Percentiles rank a stretch among this genome's conserved stretches.
Evolutionary conservation across 2,797 vertebrate species (phyloP).

Genomic region (Cossypha heuglini): DNA sequence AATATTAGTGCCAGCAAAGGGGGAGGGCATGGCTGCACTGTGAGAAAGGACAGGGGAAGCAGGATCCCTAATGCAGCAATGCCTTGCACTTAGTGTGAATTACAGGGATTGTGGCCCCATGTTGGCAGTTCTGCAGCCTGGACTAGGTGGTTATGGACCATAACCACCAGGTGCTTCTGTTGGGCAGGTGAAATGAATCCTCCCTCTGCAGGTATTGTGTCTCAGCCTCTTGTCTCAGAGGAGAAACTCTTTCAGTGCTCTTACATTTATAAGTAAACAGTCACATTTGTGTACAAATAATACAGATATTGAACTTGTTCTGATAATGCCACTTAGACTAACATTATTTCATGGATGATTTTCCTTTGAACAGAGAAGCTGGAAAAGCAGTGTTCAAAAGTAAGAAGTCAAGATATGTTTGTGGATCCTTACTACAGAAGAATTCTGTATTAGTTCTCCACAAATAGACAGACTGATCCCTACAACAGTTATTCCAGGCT

Average conservation of each 20-base stretch:
- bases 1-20: neutral
- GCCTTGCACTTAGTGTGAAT: neutral
- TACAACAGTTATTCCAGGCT: neutral
- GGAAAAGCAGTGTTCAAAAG: neutral
- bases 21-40: neutral
- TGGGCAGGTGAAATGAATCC: neutral
- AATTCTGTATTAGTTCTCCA: neutral
- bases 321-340: neutral
- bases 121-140: neutral
- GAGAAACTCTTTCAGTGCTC: neutral
- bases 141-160: neutral
- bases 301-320: neutral
- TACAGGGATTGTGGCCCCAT: neutral
- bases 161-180: neutral
- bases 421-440: neutral
- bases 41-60: neutral
- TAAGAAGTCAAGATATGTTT: neutral
- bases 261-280: neutral
- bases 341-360: neutral
- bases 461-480: neutral
- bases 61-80: neutral
- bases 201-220: neutral
- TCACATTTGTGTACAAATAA: neutral
- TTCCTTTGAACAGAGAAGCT: neutral
- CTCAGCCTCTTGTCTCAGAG: neutral